Base-by-base conservation (phyloP, 2,797 vertebrate species). In the Anguilla marmorata region DNA sequence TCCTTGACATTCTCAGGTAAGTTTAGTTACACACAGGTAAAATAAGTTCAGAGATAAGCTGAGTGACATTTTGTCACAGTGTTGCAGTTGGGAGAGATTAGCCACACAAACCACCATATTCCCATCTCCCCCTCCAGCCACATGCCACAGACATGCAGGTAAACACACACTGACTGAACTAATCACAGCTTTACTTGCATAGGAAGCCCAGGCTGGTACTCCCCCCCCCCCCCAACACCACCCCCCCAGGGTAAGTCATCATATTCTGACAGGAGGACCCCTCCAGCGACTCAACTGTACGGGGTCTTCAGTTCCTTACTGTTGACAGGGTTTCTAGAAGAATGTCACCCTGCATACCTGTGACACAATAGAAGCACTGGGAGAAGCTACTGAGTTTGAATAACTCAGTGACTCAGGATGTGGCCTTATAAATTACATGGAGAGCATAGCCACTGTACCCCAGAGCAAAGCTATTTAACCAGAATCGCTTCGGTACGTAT, bases 261-360 rank as follows among this genome's bases (percentile, higher is more conserved):
- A 16, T 30, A 50, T 37, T 84, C 76, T 69, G 86, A 66, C 86
- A 84, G 56, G 45, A 84, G 24, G 37, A 52, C 27, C 56, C n/a
- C 86, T 30, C 86, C 3, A 58, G 86, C n/a, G 6, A 37, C 45
- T 50, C 41, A 24, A 48, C 6, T 24, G 21, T 11, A 50, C 79
- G 6, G 41, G 6, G 21, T 48, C 21, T n/a, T 50, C 79, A 50
- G 41, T 2, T 48, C 9, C 45, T 48, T 45, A 3, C 7, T 14
- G 45, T 50, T 9, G 41, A 82, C 79, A 48, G 45, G 41, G 45
- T 50, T 50, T 50, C 79, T n/a, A 14, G 8, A 82, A n/a, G 9
- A 19, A 48, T 33, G 45, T 24, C 21, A 82, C 79, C 24, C 69
- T 2, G 14, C 84, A 76, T 79, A 60, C 84, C 84, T 76, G 66